Percentiles rank a stretch among this genome's conserved stretches.
phyloP scores from a whole-genome alignment of 2,888 invertebrate species.

The Cryptocheilus praepositus region DNA sequence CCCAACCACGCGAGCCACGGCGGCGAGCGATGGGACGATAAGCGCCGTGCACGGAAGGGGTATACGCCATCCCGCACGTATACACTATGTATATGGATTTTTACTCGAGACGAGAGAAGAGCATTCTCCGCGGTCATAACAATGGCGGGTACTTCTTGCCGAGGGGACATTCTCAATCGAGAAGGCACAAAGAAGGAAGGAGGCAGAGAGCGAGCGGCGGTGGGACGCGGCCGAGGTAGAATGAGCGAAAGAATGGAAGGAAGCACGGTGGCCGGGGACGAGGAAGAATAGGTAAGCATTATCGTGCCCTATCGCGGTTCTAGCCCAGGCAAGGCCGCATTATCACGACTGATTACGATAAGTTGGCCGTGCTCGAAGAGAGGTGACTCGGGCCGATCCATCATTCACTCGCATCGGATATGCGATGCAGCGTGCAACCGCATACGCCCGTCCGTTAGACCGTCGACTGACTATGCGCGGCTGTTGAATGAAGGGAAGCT shows the following conservation, averaged over 20 bases:
- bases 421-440: constrained; percentile 37
- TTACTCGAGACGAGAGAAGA: constrained; percentile 53
- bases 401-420: constrained; percentile 48
- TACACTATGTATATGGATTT: constrained; percentile 49
- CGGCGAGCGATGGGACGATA: constrained; percentile 33
- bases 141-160: constrained; percentile 43
- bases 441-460: constrained; percentile 29
- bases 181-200: constrained; percentile 10
- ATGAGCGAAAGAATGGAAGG: constrained; percentile 10
- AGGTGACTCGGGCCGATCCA: constrained; percentile 41
- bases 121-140: constrained; percentile 47
- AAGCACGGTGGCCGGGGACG: background rate
- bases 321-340: constrained; percentile 4
- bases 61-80: constrained; percentile 11
- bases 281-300: background rate
- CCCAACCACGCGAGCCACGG: constrained; percentile 33
- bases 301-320: constrained; percentile 13
- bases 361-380: constrained; percentile 29
- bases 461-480: constrained; percentile 8
- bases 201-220: background rate
- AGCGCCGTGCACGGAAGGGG: constrained; percentile 5
- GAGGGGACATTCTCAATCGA: constrained; percentile 16
- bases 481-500: constrained; percentile 31
- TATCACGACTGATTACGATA: constrained; percentile 5
- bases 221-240: constrained; percentile 3